Base-by-base conservation (phyloP, 2,888 invertebrate genomes). In the Chesias legatella region DNA sequence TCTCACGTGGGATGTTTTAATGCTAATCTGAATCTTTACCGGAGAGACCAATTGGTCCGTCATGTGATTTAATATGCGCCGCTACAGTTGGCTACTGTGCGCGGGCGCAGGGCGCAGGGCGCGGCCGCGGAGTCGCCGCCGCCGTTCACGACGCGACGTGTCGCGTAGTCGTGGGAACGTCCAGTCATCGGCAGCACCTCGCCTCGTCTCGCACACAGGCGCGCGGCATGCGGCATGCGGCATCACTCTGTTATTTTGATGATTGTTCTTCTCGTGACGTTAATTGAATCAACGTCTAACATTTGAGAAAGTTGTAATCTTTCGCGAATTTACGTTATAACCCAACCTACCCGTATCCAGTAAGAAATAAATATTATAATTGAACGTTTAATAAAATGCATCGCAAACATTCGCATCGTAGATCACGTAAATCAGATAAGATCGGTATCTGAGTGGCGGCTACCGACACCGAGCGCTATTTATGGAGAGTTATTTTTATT, bases 51-150 rank as follows among this genome's bases (percentile, higher is more conserved):
- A 67, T 64, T 58, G 67, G 69, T 68, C 56, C 53, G 76, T 77
- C 78, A 75, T 67, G 64, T 62, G 63, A 71, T 69, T 74, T 75
- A 74, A 77, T 75, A 60, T 59, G 48, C 50, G 38, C 33, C 42
- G 13, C 13, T 17, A 2, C n/a, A n/a, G n/a, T n/a, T 3, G 4
- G 28, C 23, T 29, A 9, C 35, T 27, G 31, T 29, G 31, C 26
- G 10, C 3, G 34, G 43, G 26, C 48, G 43, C 58, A 59, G 57
- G 66, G 56, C 60, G 60, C 58, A 49, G 22, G 44, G 40, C 13
- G n/a, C n/a, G n/a, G n/a, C n/a, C n/a, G 31, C 26, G 10, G 1
- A 34, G 43, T 24, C 48, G 43, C 58, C 60, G 58, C 65, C 60
- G 60, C 58, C 50, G 22, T 43, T 17, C 13, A 39, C 13, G 40